Base-by-base conservation (phyloP, 1,140 invertebrate genomes). In the Penaeus japonicus region DNA sequence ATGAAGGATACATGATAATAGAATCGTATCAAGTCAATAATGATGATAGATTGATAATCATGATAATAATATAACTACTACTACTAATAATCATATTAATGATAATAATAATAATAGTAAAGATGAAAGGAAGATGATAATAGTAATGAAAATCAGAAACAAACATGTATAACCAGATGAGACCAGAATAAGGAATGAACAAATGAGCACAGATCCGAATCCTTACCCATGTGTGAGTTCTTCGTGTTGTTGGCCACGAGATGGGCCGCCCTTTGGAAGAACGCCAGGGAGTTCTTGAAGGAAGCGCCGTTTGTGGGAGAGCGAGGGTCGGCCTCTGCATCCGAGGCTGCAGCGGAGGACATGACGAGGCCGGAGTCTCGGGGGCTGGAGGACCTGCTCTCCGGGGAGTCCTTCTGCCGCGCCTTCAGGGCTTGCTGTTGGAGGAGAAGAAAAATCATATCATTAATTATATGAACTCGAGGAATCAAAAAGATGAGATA, bases 271-370 rank as follows among this genome's bases (percentile, higher is more conserved):
- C 80, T 70, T 54, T 90, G 90, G 85, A 90, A 90, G 82, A 90
- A 90, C 4, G 90, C 86, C 15, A 90, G 85, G 39, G 89, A 89
- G 62, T 90, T 91, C 91, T 75, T 91, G 90, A 82, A 85, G 39
- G 86, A 77, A 32, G 79, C 47, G 7, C 32, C 86, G 27, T 77
- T 83, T 0, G 82, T 70, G 30, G 85, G 82, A 17, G 89, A 90
- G n/a, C 87, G 84, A 2, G 87, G 84, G 35, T 90, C 89, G 10
- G 73, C 79, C 54, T 90, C 89, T 2, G 84, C 65, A 55, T 90
- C 89, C 4, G 89, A 90, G 32, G 84, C 81, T 32, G 47, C 85
- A 18, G 85, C 78, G 0, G 89, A 90, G 22, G 89, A 90, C 83
- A 86, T 78, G 1, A 80, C 87, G 7, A 90, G 79, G 12, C 89